These are phyloP conservation scores for Macropodus opercularis DNA, from an alignment of 2,797 vertebrate species.

Conservation along the genomic window DNA sequence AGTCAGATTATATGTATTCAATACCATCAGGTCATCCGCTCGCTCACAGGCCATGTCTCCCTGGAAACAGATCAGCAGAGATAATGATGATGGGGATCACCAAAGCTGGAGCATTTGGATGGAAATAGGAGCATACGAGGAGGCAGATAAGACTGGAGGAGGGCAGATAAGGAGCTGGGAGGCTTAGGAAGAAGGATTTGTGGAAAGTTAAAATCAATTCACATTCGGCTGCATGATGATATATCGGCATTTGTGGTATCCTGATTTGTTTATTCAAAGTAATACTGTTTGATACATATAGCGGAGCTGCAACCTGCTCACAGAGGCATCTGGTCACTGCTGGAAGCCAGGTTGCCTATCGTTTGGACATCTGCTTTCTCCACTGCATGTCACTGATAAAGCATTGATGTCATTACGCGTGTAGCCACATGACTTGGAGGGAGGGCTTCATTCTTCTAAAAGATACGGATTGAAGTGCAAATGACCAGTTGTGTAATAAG, in stretches of 20 bases:
- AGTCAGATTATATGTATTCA: conserved; percentile 56
- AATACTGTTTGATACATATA: conserved; percentile 2
- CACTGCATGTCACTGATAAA: conserved; percentile 9
- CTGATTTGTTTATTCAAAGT: not conserved
- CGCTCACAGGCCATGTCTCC: conserved; percentile 38
- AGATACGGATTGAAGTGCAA: not conserved
- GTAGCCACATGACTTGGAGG: not conserved
- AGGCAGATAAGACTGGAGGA: conserved; percentile 22
- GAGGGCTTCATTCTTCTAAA: not conserved
- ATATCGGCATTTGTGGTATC: not conserved
- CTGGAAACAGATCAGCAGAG: conserved; percentile 47
- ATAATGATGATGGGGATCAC: conserved; percentile 33
- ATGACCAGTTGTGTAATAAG: not conserved
- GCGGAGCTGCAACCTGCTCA: not conserved
- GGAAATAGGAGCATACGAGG: conserved; percentile 44
- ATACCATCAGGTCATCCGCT: conserved; percentile 51
- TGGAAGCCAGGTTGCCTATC: not conserved
- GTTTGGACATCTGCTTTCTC: conserved; percentile 3
- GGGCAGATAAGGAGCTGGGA: conserved; percentile 17
- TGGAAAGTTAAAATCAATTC: conserved; percentile 4
- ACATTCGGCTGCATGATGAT: not conserved
- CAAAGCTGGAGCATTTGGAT: conserved; percentile 14
- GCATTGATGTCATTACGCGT: conserved; percentile 6
- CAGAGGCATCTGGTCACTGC: conserved; percentile 2
- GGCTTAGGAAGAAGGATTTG: conserved; percentile 1